phyloP scores from a whole-genome alignment of 2,888 invertebrate species.

The Antitype chi region DNA sequence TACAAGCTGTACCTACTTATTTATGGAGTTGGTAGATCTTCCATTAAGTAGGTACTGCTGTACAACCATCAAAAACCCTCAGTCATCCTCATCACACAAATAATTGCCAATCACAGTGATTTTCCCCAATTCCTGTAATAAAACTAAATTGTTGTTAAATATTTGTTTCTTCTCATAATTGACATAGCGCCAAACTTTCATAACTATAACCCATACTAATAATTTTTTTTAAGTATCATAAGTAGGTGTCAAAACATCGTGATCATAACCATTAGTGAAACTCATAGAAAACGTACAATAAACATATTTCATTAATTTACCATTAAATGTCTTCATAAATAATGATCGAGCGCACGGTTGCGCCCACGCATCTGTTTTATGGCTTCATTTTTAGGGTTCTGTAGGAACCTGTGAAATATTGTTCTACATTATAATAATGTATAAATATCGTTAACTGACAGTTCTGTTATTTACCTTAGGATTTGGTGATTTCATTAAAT shows the following conservation, averaged over 20 bases:
- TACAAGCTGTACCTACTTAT: not conserved
- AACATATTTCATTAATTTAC: slow-evolving; percentile 70
- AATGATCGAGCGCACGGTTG: slow-evolving; percentile 70
- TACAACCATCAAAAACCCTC: not conserved
- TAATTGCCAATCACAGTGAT: too few relatives aligned
- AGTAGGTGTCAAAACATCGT: slow-evolving; percentile 79
- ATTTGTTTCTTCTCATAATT: not conserved
- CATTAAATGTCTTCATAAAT: slow-evolving; percentile 80
- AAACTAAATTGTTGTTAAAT: not conserved
- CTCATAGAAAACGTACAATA: slow-evolving; percentile 74
- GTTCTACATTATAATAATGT: not conserved
- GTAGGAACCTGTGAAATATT: not conserved
- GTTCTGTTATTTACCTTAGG: too few relatives aligned
- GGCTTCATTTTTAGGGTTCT: slow-evolving; percentile 59
- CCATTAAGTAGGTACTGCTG: not conserved
- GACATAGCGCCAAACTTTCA: slow-evolving; percentile 26
- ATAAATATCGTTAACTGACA: too few relatives aligned
- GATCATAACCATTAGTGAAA: slow-evolving; percentile 73
- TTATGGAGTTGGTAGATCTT: not conserved
- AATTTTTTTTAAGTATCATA: slow-evolving; percentile 65
- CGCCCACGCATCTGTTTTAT: slow-evolving; percentile 74
- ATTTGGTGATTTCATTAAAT: too few relatives aligned
- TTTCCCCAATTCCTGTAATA: not conserved
- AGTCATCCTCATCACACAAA: too few relatives aligned
- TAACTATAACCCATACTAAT: slow-evolving; percentile 4